Conservation (phyloP, 2,888 invertebrate species). For the Raillietiella orientalis region DNA sequence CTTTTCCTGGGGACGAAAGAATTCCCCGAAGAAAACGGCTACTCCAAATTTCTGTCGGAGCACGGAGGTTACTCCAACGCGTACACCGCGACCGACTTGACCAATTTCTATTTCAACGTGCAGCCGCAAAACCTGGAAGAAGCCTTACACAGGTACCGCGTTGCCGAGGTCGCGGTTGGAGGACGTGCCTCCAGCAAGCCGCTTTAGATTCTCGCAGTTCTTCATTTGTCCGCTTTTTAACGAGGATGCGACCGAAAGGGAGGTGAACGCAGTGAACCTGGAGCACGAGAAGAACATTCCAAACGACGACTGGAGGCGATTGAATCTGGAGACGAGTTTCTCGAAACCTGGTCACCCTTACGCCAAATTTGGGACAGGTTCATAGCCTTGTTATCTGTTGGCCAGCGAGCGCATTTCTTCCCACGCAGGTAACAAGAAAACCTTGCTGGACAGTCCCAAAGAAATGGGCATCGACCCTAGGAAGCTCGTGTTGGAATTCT, state of each 20-base stretch:
- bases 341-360: conserved; percentile 45
- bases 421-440: too few relatives aligned
- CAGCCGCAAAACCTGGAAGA: conserved; percentile 40
- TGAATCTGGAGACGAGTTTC: conserved; percentile 50
- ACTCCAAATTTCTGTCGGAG: conserved; percentile 55
- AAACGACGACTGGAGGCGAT: conserved; percentile 67
- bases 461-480: too few relatives aligned
- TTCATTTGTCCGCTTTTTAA: conserved; percentile 78
- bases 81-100: conserved; percentile 59
- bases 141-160: conserved; percentile 59
- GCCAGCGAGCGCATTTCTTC: too few relatives aligned
- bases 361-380: conserved; percentile 81
- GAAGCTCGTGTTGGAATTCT: too few relatives aligned
- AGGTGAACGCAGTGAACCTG: conserved; percentile 80
- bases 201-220: conserved; percentile 66
- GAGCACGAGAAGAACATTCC: conserved; percentile 82
- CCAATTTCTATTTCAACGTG: conserved; percentile 77
- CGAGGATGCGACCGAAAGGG: conserved; percentile 58
- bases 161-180: too few relatives aligned
- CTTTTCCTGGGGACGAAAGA: conserved; percentile 83
- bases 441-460: too few relatives aligned
- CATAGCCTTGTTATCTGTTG: background rate
- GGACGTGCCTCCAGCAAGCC: too few relatives aligned
- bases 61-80: conserved; percentile 84
- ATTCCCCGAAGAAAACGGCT: conserved; percentile 62